Evolutionary conservation across 2,888 invertebrate genomes (phyloP).

Genomic region (Drosophila falleni): DNA sequence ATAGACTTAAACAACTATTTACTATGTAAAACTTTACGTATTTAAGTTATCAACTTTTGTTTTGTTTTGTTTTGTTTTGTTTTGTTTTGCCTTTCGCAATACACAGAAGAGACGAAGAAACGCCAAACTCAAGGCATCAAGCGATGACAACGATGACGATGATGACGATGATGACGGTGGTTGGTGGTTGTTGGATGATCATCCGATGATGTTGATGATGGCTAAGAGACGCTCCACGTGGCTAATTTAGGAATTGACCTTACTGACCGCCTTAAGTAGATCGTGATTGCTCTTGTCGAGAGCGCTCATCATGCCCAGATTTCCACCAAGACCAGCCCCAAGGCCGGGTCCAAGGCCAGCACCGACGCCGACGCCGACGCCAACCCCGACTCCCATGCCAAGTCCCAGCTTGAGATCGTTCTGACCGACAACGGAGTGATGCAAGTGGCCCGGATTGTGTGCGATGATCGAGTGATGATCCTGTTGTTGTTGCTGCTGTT

Average conservation of each 20-base stretch:
- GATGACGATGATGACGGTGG: slow-evolving; percentile 30
- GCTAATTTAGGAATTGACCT: slow-evolving; percentile 85
- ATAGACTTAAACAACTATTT: slow-evolving; percentile 81
- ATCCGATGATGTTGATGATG: slow-evolving; percentile 1
- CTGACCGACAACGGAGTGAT: slow-evolving; percentile 85
- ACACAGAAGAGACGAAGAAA: slow-evolving; percentile 63
- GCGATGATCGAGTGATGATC: slow-evolving; percentile 85
- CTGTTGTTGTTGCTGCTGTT: slow-evolving; percentile 82
- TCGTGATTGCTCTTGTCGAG: slow-evolving; percentile 85
- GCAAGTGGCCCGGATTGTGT: slow-evolving; percentile 85
- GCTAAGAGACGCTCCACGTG: slow-evolving; percentile 19
- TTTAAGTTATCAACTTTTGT: slow-evolving; percentile 82
- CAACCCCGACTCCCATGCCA: slow-evolving; percentile 83
- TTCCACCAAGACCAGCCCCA: slow-evolving; percentile 84
- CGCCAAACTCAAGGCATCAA: slow-evolving; percentile 61
- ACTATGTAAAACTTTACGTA: slow-evolving; percentile 84
- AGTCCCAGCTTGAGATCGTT: slow-evolving; percentile 85
- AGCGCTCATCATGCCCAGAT: slow-evolving; percentile 86
- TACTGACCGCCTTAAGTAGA: slow-evolving; percentile 85
- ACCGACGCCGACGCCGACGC: slow-evolving; percentile 61
- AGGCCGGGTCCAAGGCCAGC: slow-evolving; percentile 81
- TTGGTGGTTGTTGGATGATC: slow-evolving; percentile 41
- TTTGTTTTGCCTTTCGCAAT: slow-evolving; percentile 51
- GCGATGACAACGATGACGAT: slow-evolving; percentile 46
- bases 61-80: slow-evolving; percentile 40